Base-by-base conservation (phyloP, 2,888 invertebrate genomes). In the Meteorus cinctellus region DNA sequence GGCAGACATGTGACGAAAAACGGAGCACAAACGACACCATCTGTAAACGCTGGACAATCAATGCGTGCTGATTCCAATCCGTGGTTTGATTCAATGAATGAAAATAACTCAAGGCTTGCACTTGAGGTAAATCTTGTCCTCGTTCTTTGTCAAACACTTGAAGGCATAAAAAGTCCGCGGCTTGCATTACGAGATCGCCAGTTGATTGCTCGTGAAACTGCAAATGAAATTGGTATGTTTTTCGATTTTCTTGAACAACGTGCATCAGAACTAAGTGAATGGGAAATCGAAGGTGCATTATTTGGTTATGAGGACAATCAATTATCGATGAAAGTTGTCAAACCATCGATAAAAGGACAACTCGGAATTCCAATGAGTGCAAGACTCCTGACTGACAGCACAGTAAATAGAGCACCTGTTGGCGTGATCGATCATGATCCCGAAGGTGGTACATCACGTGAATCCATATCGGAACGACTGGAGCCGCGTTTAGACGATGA, bases 51-150 rank as follows among this genome's bases (percentile, higher is more conserved):
- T 41, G 77, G 73, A 31, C 76, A 76, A 59, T 71, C 74, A 31
- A 70, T 76, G 0, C 59, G 81, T 45, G 73, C 75, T 36, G 81
- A 81, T 62, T 76, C 78, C 0, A 81, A 81, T 76, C 89, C 89
- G 0, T 89, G 89, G 89, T 89, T 89, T 74, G 86, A 88, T 34
- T 88, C 89, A 10, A 89, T 90, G 90, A 87, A 89, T 41, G 85
- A 88, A 45, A 86, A 88, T 45, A 89, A 89, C 34, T 86, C 89
- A 4, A 82, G 89, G 59, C 79, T 89, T 0, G 89, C 89, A 0
- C 81, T 90, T 1, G 90, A 90, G 76, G 85, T 89, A 1, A 89
- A 89, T 79, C 84, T 89, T 2, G 85, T 88, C 2, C 80, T 89
- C 10, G 84, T 89, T 45, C 78, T 89, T 14, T 89, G 89, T 45